Base-by-base conservation (phyloP, 2,797 vertebrate species). In the Hapalemur alaotrensis region DNA sequence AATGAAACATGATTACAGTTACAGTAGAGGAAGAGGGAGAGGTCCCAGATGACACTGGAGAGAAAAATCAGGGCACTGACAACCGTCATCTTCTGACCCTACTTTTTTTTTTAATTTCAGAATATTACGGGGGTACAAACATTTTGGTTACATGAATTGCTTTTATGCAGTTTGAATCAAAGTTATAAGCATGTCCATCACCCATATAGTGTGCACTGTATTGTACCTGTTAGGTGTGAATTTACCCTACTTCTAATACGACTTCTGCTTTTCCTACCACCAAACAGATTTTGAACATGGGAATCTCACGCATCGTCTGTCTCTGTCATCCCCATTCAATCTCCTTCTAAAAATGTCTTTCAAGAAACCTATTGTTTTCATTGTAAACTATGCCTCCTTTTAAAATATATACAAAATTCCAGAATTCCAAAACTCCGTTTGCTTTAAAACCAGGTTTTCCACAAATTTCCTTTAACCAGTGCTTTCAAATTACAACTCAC, bases 361-460 rank as follows among this genome's bases (percentile, higher is more conserved):
- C 67, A 78, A 73, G 46, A 78, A 70, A 94, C 30, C 20, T 86
- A 57, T 30, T 30, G 5, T 67, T 95, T 76, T 65, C 54, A 87
- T 28, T n/a, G 32, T 32, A 89, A 75, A 18, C 28, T 18, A 72
- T 5, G 25, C 23, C 80, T 65, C 43, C 63, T 48, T 95, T 90
- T 46, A 46, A 92, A 91, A 78, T 25, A 72, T 1, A 85, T n/a
- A 22, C 4, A 43, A 76, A 81, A 92, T 67, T 82, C 4, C 23
- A 65, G 30, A 89, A 88, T 61, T 73, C 41, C 83, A 91, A 76
- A 79, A 54, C 52, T 69, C 5, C 22, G 52, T 59, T 52, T 85
- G n/a, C 67, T 92, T 96, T 72, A 23, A 80, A 83, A 91, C 15
- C 73, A 54, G 46, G 11, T 92, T 92, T 94, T 81, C 70, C 75